Evolutionary conservation across 92 coral and sea anemone genomes (phyloP), one percentile per base, ranked within the genome.

Genomic region (Parazoanthus swiftii): DNA sequence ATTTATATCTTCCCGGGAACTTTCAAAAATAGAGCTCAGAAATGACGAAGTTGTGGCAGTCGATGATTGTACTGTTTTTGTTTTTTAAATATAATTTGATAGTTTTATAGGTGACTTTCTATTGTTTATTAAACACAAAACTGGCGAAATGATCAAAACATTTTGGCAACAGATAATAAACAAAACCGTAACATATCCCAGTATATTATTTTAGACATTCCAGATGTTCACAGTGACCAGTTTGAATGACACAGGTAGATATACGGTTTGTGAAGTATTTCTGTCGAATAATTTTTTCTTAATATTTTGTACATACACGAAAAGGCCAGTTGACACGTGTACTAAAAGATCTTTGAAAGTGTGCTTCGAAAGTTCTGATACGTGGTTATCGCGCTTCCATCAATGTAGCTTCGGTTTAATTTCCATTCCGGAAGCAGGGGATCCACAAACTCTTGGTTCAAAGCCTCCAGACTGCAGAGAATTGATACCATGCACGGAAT

Each of bases 401-500:
- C 51, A 39, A 13, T 26, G 75, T 21, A 84, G 18, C 66, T 48
- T 71, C 38, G 74, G 66, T 68, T 14, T 72, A 29, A 25, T 84
- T 35, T 71, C 26, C 66, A 26, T 82, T 67, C 76, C 76, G 86
- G 63, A 82, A 66, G 86, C 58, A 20, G 76, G 65, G 15, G 36
- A 84, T 70, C 79, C 77, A 68, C 79, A 48, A 6, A 71, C 68
- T 43, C 74, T 29, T 18, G 29, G 43, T 33, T 71, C 39, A 39
- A 23, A 29, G 67, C 78, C 77, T 56, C 29, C 5, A 44, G 79
- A 66, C 87, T 70, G 79, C 15, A 35, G 76, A 46, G 87, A 84
- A 84, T 82, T 26, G 79, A 5, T 84, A 46, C 25, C 59, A 72
- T 51, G 77, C 29, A 42, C 67, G 87, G 87, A 84, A 84, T 84